Evolutionary conservation across 1,140 invertebrate species (phyloP), one percentile per base, ranked within the genome.

Genomic region (Lethrus apterus): DNA sequence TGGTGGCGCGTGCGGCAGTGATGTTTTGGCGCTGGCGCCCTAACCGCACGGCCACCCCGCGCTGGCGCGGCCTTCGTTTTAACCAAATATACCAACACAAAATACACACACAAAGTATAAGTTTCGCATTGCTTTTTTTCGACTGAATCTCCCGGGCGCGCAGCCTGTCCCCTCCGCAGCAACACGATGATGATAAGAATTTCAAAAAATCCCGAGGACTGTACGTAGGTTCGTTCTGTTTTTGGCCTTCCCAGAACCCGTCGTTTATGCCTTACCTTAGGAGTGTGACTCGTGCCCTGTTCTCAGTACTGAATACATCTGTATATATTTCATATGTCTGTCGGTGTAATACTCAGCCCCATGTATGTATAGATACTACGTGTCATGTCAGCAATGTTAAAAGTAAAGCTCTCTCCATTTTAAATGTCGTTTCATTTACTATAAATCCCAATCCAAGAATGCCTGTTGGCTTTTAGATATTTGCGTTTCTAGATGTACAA

Each of bases 1-100:
- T 84, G 80, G 80, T 83, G 81, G 81, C 78, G 76, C 63, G 75
- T 80, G 59, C 78, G 78, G 67, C 77, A 80, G 70, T 80, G 73
- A 76, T 51, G n/a, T n/a, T 38, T 38, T 44, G 52, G 46, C 57
- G 59, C 58, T 51, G 58, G 60, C 48, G 48, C 48, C 52, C 46
- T 48, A 42, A 31, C 38, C 31, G 14, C 24, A 46, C 50, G 29
- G 42, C 45, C 46, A 44, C 51, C 40, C 61, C 61, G 61, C 59
- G 64, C 64, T 57, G 57, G 58, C 57, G 58, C 56, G 56, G 57
- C 52, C 53, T 52, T 54, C 54, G 51, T 60, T 57, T 48, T n/a
- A n/a, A n/a, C n/a, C n/a, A n/a, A n/a, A n/a, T n/a, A n/a, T n/a
- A n/a, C n/a, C n/a, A n/a, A n/a, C n/a, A n/a, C n/a, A n/a, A n/a